Evolutionary conservation across 2,113 vertebrate species (phyloP).

Genomic region (Beaufortia kweichowensis): DNA sequence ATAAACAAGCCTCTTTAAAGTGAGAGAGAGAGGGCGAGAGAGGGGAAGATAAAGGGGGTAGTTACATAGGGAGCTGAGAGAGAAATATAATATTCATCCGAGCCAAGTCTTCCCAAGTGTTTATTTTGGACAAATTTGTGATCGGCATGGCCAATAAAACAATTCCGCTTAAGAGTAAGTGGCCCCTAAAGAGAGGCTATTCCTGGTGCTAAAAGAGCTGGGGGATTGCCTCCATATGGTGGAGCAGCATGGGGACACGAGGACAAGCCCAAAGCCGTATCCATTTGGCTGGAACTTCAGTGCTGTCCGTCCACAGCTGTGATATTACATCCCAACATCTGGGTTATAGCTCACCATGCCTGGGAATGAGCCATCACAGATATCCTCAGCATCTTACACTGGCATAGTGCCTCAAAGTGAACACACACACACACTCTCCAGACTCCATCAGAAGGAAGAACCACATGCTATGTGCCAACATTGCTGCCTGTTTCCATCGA

Average conservation of each 20-base stretch:
- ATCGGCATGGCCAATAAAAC: conserved; percentile 97
- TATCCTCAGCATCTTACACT: conserved; percentile 91
- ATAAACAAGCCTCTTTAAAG: conserved; percentile 89
- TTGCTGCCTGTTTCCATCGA: conserved; percentile 47
- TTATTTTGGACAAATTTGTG: conserved; percentile 99
- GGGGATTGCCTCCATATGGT: conserved; percentile 99
- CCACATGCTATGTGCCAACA: conserved; percentile 51
- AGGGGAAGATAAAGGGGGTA: conserved; percentile 21
- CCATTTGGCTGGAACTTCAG: conserved; percentile 87
- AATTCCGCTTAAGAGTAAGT: conserved; percentile 96
- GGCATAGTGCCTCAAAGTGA: conserved; percentile 62
- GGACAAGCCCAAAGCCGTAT: conserved; percentile 81
- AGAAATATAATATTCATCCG: conserved; percentile 71
- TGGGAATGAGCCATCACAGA: conserved; percentile 96
- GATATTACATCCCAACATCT: conserved; percentile 97
- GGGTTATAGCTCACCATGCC: conserved; percentile 97
- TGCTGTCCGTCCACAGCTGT: conserved; percentile 91
- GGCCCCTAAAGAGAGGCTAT: conserved; percentile 96
- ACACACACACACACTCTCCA: conserved; percentile 61
- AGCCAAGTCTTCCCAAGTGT: conserved; percentile 87
- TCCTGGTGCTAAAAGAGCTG: conserved; percentile 91
- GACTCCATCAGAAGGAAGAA: conserved; percentile 41
- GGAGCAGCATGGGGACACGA: conserved; percentile 92
- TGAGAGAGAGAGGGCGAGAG: conserved; percentile 25
- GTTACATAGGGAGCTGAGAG: conserved; percentile 64